phyloP scores from a whole-genome alignment of 2,113 vertebrate genomes.

The Progne subis region DNA sequence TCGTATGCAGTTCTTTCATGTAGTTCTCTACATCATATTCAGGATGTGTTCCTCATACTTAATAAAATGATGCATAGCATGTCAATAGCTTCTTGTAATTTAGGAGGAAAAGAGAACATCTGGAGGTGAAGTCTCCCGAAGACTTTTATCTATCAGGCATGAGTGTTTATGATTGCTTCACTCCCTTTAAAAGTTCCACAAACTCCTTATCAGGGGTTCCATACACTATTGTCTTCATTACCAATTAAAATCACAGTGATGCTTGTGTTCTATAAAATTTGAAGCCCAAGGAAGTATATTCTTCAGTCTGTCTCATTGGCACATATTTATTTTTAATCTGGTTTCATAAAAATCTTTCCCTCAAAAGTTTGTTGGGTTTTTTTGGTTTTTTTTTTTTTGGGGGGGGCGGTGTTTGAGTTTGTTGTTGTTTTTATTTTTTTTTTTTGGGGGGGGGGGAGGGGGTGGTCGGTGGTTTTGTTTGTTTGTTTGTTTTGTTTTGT shows the following conservation, averaged over 20 bases:
- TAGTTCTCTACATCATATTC: neutral
- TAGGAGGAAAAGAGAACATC: neutral
- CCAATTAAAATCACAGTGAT: neutral
- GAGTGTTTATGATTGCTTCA: neutral
- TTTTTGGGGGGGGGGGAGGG: no score
- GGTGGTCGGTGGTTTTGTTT: no score
- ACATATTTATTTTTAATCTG: conserved; percentile 26
- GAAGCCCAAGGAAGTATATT: conserved; percentile 18
- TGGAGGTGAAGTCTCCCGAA: neutral
- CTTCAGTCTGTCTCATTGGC: neutral
- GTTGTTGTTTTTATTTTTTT: no score
- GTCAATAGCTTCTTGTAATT: neutral
- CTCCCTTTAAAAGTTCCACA: neutral
- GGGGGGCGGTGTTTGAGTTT: no score
- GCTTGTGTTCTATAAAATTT: neutral
- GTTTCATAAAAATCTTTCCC: neutral
- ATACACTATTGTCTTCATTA: neutral
- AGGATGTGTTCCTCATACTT: neutral
- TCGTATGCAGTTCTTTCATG: neutral
- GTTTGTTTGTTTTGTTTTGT: no score
- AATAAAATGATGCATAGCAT: neutral
- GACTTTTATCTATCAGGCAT: neutral
- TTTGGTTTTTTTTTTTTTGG: no score
- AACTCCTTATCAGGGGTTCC: neutral
- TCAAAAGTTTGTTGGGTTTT: neutral